These are phyloP conservation scores for Liasis olivaceus DNA, from an alignment of 2,797 vertebrate genomes.

Conservation along the genomic window DNA sequence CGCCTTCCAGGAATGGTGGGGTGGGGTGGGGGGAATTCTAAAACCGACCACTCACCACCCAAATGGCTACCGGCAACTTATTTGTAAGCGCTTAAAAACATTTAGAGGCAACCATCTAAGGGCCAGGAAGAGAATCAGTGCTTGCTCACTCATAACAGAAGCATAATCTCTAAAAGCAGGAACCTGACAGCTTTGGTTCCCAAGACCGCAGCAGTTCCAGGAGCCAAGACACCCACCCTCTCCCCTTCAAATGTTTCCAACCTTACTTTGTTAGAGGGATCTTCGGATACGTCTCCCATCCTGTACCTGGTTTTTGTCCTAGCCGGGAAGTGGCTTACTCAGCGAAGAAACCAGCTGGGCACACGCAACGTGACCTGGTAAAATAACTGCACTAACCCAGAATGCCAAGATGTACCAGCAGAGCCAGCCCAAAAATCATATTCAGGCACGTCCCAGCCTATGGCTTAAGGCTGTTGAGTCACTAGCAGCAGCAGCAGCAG, in stretches of 20 bases:
- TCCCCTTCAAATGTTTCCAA: not conserved
- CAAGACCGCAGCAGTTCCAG: not conserved
- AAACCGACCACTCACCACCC: not conserved
- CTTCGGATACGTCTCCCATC: not conserved
- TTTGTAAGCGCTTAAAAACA: not conserved
- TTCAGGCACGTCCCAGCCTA: slow-evolving; percentile 29
- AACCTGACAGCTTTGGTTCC: not conserved
- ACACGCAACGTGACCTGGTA: slow-evolving; percentile 1
- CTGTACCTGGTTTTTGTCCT: not conserved
- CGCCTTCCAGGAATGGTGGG: not conserved
- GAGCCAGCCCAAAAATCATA: slow-evolving; percentile 32
- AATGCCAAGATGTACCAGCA: slow-evolving; percentile 8
- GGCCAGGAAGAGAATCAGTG: not conserved
- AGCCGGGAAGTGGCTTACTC: not conserved
- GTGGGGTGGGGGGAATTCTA: not conserved
- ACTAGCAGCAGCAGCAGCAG: slow-evolving; percentile 37
- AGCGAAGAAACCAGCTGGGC: not conserved
- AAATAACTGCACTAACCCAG: not conserved
- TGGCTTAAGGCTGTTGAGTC: slow-evolving; percentile 38
- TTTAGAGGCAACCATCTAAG: not conserved
- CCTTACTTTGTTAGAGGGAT: not conserved
- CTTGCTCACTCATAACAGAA: not conserved
- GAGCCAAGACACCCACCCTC: not conserved
- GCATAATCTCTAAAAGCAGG: not conserved
- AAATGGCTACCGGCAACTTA: not conserved